Conservation (phyloP, 2,888 invertebrate species). For the Lissocephala sabroskyi region DNA sequence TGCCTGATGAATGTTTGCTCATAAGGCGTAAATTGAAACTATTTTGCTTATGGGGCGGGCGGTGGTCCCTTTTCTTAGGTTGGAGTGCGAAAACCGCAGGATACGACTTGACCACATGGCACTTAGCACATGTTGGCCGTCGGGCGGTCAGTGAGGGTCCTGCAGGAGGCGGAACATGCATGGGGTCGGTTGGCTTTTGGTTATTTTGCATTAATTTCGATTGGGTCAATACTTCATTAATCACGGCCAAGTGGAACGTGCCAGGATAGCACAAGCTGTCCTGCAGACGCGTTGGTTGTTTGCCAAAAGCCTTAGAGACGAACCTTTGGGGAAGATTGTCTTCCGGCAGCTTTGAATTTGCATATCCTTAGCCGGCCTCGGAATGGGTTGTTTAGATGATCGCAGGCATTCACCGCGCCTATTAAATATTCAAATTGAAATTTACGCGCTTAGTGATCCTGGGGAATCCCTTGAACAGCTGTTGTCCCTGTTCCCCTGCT, state of each 20-base stretch:
- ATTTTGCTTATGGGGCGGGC: too few relatives aligned
- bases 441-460: constrained; percentile 36
- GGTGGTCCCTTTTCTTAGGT: too few relatives aligned
- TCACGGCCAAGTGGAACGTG: constrained; percentile 46
- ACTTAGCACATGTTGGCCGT: constrained; percentile 53
- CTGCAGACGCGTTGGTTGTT: constrained; percentile 24
- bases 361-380: constrained; percentile 16
- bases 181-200: constrained; percentile 17
- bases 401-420: constrained; percentile 17
- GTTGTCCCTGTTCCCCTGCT: too few relatives aligned
- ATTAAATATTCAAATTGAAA: constrained; percentile 35
- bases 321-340: constrained; percentile 5
- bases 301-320: not conserved
- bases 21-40: constrained; percentile 63
- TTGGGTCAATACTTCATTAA: constrained; percentile 71
- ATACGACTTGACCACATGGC: constrained; percentile 48
- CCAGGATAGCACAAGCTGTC: constrained; percentile 18
- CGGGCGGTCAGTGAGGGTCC: constrained; percentile 5
- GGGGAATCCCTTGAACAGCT: constrained; percentile 35
- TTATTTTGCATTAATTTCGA: constrained; percentile 59
- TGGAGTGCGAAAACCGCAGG: not conserved
- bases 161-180: constrained; percentile 35
- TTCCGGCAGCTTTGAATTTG: constrained; percentile 14
- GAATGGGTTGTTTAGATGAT: constrained; percentile 18
- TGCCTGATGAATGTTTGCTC: constrained; percentile 55